A percentile compares a stretch with the other conserved stretches of the same genome.
Evolutionary conservation across 2,113 vertebrate genomes (phyloP).

Genomic region (Spea multiplicata): DNA sequence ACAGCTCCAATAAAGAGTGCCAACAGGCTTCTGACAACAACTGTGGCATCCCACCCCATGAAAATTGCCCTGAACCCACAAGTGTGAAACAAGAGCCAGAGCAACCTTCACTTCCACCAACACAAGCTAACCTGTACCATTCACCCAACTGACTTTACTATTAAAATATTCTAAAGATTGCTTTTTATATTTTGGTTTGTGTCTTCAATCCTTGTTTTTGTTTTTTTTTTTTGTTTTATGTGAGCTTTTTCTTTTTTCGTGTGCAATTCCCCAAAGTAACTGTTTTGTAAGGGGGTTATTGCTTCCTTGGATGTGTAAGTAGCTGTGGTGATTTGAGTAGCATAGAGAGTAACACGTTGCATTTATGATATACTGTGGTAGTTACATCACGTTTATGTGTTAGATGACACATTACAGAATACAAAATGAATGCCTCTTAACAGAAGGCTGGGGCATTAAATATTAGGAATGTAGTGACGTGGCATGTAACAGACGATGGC

Average conservation of each 20-base stretch:
- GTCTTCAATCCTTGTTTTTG: conserved; percentile 70
- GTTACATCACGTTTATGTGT: too few species aligned
- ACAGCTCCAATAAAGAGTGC: conserved; percentile 71
- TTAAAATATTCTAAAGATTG: conserved; percentile 73
- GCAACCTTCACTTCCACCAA: conserved; percentile 67
- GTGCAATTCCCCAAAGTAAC: too few species aligned
- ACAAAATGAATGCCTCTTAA: too few species aligned
- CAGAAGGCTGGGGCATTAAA: too few species aligned
- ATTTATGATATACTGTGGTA: too few species aligned
- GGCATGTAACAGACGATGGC: too few species aligned
- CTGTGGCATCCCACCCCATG: conserved; percentile 64
- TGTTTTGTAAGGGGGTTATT: too few species aligned
- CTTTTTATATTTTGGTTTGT: conserved; percentile 38
- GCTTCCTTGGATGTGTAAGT: too few species aligned
- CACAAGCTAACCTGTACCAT: conserved; percentile 64
- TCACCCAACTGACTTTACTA: conserved; percentile 68
- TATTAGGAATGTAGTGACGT: too few species aligned
- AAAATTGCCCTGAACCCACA: conserved; percentile 62
- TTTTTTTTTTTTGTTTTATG: conserved; percentile 80
- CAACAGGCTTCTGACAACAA: conserved; percentile 59
- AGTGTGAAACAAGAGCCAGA: conserved; percentile 68
- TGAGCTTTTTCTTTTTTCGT: conserved; percentile 63
- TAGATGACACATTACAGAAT: too few species aligned
- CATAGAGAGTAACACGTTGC: too few species aligned
- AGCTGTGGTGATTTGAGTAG: too few species aligned